Base-by-base conservation (phyloP, 2,888 invertebrate species). In the Ochlodes sylvanus region DNA sequence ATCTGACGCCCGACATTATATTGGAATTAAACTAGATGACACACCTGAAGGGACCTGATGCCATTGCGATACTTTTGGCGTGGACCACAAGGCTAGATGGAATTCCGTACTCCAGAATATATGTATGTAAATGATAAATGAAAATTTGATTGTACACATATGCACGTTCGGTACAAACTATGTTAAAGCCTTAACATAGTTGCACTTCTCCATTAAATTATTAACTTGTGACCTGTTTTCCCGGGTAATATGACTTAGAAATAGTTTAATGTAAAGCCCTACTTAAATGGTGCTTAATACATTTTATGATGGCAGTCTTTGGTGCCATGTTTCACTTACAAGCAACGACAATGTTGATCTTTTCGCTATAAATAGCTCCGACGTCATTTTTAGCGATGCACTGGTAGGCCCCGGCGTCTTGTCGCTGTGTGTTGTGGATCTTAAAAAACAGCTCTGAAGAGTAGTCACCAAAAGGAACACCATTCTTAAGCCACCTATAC, bases 401-500 rank as follows among this genome's bases (percentile, higher is more conserved):
- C 86, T 98, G 96, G 93, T 99, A 99, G 70, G 96, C 95, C 61
- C 99, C 99, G 66, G 97, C 97, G 90, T 98, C 98, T 79, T 96
- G 95, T 70, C 96, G 94, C 77, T 95, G 95, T 63, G 98, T 97
- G 81, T 96, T 96, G 79, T 96, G 95, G 77, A 98, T 97, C 84
- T 97, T 96, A 90, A 96, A 97, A 87, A 96, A 97, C 78, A 96
- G 94, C 83, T 98, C 97, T 15, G 97, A 95, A 67, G 97, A 96
- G 83, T 96, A 97, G 83, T 98, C 97, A 70, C 94, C 95, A 72
- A 98, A 94, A 63, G 96, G 96, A 69, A 94, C 86, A 52, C 97
- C 97, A 88, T 99, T 97, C 91, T 98, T 98, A 73, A 98, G 93
- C 98, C 98, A 99, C 83, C 96, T 95, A 92, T 98, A 98, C 89